phyloP scores from a whole-genome alignment of 2,888 invertebrate genomes.

The Caenorhabditis wallacei region DNA sequence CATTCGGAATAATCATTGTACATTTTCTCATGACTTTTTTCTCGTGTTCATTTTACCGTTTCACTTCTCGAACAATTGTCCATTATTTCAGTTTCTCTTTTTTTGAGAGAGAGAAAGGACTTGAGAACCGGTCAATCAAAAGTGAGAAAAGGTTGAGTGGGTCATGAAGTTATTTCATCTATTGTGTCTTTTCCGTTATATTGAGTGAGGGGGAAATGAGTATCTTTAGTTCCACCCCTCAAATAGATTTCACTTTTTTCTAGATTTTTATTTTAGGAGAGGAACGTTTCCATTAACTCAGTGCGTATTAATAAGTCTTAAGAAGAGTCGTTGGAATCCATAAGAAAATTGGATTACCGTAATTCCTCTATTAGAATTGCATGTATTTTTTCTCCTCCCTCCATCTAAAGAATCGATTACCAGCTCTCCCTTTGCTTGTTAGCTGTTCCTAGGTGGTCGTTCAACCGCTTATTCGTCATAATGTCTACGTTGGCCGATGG shows the following conservation, averaged over 20 bases:
- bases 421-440: no score
- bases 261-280: no score
- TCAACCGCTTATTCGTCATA: constrained; percentile 39
- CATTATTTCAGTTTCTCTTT: constrained; percentile 28
- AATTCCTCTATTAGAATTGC: no score
- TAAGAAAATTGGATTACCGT: no score
- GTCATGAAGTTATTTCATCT: constrained; percentile 38
- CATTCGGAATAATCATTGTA: constrained; percentile 4
- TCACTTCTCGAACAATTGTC: constrained; percentile 21
- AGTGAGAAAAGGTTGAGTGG: constrained; percentile 41
- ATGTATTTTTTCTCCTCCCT: no score
- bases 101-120: constrained; percentile 37
- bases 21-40: constrained; percentile 26
- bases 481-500: constrained; percentile 45
- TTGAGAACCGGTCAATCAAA: constrained; percentile 54
- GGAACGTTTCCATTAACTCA: no score
- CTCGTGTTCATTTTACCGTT: background rate
- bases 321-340: no score
- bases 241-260: constrained; percentile 9
- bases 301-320: no score
- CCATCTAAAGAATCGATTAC: background rate
- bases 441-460: constrained; percentile 8
- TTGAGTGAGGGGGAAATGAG: no score
- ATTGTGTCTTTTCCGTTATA: constrained; percentile 18
- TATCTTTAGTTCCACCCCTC: constrained; percentile 13